phyloP scores from a whole-genome alignment of 2,797 vertebrate species.

The Margarornis squamiger region DNA sequence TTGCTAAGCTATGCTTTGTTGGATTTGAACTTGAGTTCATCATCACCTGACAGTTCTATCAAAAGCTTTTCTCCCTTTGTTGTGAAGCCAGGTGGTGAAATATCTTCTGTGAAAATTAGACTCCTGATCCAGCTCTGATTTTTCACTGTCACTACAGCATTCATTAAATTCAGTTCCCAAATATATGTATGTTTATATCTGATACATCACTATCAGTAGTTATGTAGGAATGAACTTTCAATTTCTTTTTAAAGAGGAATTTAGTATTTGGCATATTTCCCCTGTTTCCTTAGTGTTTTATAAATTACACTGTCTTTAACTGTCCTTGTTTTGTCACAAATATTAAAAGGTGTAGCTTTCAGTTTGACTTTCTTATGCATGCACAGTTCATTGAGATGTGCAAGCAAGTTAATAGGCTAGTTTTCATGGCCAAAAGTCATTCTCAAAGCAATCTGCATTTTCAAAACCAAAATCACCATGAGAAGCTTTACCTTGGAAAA shows the following conservation, averaged over 20 bases:
- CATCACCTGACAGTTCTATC: constrained; percentile 41
- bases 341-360: constrained; percentile 1
- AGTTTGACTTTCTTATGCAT: neutral
- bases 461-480: neutral
- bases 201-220: neutral
- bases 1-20: constrained; percentile 9
- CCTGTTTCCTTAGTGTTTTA: neutral
- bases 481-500: neutral
- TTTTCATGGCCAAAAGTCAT: neutral
- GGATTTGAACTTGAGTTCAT: constrained; percentile 53
- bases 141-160: neutral
- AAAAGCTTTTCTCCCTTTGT: constrained; percentile 34
- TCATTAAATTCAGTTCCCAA: neutral
- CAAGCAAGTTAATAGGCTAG: neutral
- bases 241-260: neutral
- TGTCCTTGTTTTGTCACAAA: constrained; percentile 37
- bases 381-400: neutral
- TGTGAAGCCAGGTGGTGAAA: constrained; percentile 37
- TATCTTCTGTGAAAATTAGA: constrained; percentile 17
- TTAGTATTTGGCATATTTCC: neutral
- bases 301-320: neutral
- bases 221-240: neutral
- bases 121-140: constrained; percentile 1
- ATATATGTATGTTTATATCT: neutral
- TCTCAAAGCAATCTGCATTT: neutral